Conservation (phyloP, 2,888 invertebrate species). For the Epistrophe eligans region DNA sequence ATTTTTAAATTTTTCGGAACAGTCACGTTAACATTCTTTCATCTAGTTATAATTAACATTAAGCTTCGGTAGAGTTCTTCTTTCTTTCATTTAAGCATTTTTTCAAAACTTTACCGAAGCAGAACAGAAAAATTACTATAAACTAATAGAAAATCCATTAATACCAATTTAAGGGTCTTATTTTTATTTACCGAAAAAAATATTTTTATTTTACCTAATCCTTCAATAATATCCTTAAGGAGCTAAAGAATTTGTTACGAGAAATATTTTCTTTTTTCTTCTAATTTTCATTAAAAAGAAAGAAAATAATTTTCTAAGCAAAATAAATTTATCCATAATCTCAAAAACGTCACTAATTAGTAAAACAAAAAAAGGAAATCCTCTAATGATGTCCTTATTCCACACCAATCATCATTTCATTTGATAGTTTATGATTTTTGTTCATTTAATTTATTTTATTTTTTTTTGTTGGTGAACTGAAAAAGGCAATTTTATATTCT, state of each 20-base stretch:
- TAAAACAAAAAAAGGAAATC: neutral
- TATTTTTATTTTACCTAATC: too few relatives aligned
- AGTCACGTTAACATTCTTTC: too few relatives aligned
- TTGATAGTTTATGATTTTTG: conserved; percentile 10
- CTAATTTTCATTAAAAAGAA: neutral
- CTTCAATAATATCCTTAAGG: neutral
- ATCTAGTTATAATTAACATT: too few relatives aligned
- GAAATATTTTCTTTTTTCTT: neutral
- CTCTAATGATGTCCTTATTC: conserved; percentile 5
- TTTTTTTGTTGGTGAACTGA: neutral
- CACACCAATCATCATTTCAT: conserved; percentile 32
- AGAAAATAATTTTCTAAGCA: too few relatives aligned
- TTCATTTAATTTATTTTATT: neutral
- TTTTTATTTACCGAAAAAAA: too few relatives aligned
- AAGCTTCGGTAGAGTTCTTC: too few relatives aligned
- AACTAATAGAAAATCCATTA: too few relatives aligned
- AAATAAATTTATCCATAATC: neutral
- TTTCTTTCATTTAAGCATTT: too few relatives aligned
- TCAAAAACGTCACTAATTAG: conserved; percentile 3
- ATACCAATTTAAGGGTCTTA: too few relatives aligned
- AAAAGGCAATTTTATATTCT: conserved; percentile 1
- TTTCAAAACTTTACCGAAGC: too few relatives aligned
- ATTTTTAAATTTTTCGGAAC: too few relatives aligned
- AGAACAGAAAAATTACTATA: too few relatives aligned
- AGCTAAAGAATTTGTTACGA: neutral